Base-by-base conservation (phyloP, 2,797 vertebrate genomes). In the Melanotaenia trifasciata region DNA sequence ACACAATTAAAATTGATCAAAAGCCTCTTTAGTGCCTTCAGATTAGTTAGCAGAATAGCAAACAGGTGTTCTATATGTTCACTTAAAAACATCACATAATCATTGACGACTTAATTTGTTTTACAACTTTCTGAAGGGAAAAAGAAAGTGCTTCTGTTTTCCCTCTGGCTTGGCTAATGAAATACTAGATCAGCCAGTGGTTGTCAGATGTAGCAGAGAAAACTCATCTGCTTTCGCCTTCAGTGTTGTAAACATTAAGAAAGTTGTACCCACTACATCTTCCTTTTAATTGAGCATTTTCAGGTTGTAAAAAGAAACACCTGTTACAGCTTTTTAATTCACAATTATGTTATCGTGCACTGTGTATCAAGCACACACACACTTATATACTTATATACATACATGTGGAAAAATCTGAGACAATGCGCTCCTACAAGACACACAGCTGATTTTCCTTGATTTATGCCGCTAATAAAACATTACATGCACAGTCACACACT, bases 401-500 rank as follows among this genome's bases (percentile, higher is more conserved):
- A 7, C 7, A 3, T 33, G 3, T 33, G 7, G 4, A 33, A 33
- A 4, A 33, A 2, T 16, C 38, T 40, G 38, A 40, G 3, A 16
- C 50, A 61, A 70, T 26, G 11, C 30, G 24, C 22, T 70, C n/a
- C 57, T 20, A 47, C 40, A 57, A 40, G 5, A 64, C 38, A 50
- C 62, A 58, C 18, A 61, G 40, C 68, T 53, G 54, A 2, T 59
- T 83, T 79, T 70, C 66, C 81, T 62, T 84, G 78, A 89, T 83
- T 63, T 80, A 70, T 24, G 2, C 53, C 45, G 78, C 74, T 60
- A 78, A 68, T 67, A 66, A 66, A 66, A 38, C 12, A 28, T 68
- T 73, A 81, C 75, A 72, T n/a, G 20, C 64, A 64, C 70, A 58
- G 43, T 50, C 53, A 24, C 77, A 71, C 66, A 81, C 69, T 62